Conservation (phyloP, 2,113 vertebrate species). For the Aepyceros melampus region DNA sequence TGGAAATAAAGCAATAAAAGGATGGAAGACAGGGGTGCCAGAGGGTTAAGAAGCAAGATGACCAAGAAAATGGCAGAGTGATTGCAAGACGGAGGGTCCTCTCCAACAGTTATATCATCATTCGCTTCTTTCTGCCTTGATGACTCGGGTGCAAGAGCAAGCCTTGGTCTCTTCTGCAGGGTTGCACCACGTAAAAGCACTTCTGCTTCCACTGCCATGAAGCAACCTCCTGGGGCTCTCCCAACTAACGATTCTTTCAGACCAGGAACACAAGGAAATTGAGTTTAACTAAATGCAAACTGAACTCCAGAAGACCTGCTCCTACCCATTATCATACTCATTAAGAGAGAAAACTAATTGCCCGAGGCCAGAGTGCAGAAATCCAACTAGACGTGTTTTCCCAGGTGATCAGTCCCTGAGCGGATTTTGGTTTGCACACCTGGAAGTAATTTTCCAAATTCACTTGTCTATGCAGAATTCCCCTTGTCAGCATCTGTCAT, state of each 20-base stretch:
- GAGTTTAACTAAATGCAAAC: background rate
- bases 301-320: background rate
- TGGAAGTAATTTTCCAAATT: background rate
- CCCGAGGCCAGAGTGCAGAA: background rate
- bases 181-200: fast-evolving
- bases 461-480: background rate
- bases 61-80: background rate
- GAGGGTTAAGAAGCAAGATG: background rate
- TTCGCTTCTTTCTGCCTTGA: background rate
- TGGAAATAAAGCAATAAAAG: background rate
- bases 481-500: background rate
- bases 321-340: background rate
- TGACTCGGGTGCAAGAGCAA: too few relatives aligned
- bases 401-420: background rate
- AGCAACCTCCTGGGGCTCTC: background rate
- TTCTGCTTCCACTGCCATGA: background rate
- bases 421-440: background rate
- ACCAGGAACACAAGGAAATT: fast-evolving
- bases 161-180: background rate
- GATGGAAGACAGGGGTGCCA: background rate
- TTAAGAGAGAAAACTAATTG: background rate
- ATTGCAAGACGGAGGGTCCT: too few relatives aligned
- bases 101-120: background rate
- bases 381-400: background rate
- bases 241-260: background rate